Conservation (phyloP, 2,113 vertebrate genomes). For the western clawed frog (Xenopus tropicalis) region DNA sequence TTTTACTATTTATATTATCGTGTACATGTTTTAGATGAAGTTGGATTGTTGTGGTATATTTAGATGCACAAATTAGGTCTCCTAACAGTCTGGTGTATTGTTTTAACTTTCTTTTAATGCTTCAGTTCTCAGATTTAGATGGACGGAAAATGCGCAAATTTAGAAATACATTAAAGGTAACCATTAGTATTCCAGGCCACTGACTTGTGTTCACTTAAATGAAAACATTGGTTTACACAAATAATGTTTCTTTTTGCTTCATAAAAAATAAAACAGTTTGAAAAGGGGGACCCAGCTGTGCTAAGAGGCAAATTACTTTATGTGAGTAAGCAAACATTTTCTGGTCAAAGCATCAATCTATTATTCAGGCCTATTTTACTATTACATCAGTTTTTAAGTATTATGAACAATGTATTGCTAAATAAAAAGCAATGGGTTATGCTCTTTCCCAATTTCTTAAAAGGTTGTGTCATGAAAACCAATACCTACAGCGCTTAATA, state of each 20-base stretch:
- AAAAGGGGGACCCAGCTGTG: conserved; percentile 90
- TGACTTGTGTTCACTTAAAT: conserved; percentile 84
- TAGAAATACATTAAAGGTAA: conserved; percentile 80
- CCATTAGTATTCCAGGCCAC: conserved; percentile 77
- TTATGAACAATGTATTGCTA: conserved; percentile 58
- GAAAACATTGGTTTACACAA: conserved; percentile 82
- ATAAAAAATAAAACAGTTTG: conserved; percentile 92
- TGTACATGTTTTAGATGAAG: too few species aligned
- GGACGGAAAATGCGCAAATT: conserved; percentile 89
- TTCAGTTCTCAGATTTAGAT: conserved; percentile 85
- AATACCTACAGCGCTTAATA: too few species aligned
- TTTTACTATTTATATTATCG: too few species aligned
- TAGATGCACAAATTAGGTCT: too few species aligned
- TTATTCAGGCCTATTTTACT: conserved; percentile 88
- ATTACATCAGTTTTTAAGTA: conserved; percentile 78
- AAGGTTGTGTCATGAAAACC: too few species aligned
- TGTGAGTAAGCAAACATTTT: conserved; percentile 89
- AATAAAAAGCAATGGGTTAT: not conserved
- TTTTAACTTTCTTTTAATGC: conserved; percentile 77
- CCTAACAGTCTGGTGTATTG: conserved; percentile 48
- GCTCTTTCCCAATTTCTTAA: too few species aligned
- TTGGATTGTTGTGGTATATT: too few species aligned
- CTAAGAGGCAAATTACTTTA: conserved; percentile 84
- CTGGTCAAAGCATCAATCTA: conserved; percentile 84
- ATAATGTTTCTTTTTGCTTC: conserved; percentile 84